A percentile compares a stretch with the other conserved stretches of the same genome.
phyloP scores from a whole-genome alignment of 2,797 vertebrate genomes.

The Hemitrygon akajei region DNA sequence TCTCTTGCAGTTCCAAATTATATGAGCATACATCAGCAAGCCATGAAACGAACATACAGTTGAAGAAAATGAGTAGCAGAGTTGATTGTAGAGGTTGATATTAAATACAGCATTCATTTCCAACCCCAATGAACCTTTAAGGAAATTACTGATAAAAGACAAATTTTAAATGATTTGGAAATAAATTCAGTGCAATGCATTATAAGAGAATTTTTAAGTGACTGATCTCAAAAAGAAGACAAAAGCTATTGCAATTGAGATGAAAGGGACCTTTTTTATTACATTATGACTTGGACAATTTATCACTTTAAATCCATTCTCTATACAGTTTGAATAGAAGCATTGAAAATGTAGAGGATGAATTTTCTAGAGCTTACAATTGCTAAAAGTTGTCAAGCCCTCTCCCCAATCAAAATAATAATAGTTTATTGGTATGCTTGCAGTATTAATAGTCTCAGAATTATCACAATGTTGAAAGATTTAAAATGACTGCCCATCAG shows the following conservation, averaged over 20 bases:
- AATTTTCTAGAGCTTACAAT: not conserved
- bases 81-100: not conserved
- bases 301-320: not conserved
- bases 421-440: not conserved
- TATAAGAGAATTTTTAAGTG: not conserved
- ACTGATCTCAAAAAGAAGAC: not conserved
- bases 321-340: not conserved
- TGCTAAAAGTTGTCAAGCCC: not conserved
- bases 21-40: not conserved
- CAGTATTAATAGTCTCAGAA: too few species aligned
- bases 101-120: not conserved
- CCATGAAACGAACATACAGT: not conserved
- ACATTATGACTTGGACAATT: not conserved
- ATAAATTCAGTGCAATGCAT: not conserved
- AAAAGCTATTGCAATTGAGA: not conserved
- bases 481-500: not conserved
- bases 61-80: not conserved
- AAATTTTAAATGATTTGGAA: not conserved
- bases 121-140: not conserved
- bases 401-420: not conserved
- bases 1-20: not conserved
- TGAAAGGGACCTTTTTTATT: not conserved
- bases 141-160: not conserved
- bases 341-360: not conserved
- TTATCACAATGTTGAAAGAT: not conserved